Percentiles rank a stretch among this genome's conserved stretches.
Conservation (phyloP, 2,797 vertebrate genomes). For the Chaetophractus vellerosus region DNA sequence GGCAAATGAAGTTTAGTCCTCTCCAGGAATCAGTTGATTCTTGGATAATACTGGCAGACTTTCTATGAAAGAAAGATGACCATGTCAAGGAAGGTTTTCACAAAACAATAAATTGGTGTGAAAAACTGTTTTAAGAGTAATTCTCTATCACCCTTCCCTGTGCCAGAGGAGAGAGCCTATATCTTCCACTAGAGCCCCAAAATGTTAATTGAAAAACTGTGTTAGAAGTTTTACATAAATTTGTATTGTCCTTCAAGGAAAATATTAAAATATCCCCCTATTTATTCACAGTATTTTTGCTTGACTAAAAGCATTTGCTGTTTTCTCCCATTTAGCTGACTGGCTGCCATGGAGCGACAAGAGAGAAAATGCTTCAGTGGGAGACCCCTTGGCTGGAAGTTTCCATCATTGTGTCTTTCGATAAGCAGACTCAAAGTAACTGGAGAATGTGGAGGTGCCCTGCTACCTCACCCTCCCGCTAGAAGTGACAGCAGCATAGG, state of each 20-base stretch:
- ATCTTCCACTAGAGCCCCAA: not conserved
- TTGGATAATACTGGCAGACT: conserved; percentile 58
- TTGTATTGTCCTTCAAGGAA: conserved; percentile 65
- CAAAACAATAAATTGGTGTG: not conserved
- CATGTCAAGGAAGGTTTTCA: not conserved
- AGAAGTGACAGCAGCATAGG: not conserved
- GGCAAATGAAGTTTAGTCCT: conserved; percentile 61
- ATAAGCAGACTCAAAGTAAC: not conserved
- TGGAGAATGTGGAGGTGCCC: not conserved
- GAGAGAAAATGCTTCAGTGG: rapidly evolving
- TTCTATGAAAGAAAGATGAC: conserved; percentile 73
- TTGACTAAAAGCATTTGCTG: not conserved
- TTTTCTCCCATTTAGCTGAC: not conserved
- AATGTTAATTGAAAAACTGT: not conserved
- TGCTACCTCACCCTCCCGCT: not conserved
- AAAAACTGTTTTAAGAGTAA: not conserved
- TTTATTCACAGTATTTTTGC: not conserved
- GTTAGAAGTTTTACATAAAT: conserved; percentile 67
- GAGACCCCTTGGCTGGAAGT: not conserved
- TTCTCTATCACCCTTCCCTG: not conserved
- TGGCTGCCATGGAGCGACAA: not conserved
- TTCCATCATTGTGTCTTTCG: conserved; percentile 1
- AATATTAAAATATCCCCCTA: conserved; percentile 39
- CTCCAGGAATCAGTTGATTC: conserved; percentile 67
- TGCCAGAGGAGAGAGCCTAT: not conserved